These are phyloP conservation scores for Strigops habroptila DNA, from an alignment of 2,113 vertebrate genomes.

Conservation along the genomic window DNA sequence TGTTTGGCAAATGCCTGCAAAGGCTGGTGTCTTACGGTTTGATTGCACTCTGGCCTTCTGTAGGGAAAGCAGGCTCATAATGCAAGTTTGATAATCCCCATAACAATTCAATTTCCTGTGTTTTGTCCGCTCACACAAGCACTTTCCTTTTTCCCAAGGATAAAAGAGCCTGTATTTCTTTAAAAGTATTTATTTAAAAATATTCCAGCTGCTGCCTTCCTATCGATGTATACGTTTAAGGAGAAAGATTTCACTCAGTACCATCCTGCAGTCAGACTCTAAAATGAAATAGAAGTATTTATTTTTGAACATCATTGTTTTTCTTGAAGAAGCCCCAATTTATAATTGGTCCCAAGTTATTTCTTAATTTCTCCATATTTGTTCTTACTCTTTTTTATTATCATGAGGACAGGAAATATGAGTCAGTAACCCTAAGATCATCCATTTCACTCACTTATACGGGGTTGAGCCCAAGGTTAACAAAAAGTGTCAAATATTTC, in stretches of 20 bases:
- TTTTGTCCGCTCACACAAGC: not conserved
- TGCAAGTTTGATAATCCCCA: not conserved
- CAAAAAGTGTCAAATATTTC: constrained; percentile 64
- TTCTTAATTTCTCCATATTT: constrained; percentile 47
- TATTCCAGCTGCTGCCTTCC: not conserved
- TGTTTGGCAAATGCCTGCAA: not conserved
- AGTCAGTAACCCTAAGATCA: constrained; percentile 43
- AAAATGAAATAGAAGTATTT: not conserved
- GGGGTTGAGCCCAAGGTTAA: constrained; percentile 29
- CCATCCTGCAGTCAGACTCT: not conserved
- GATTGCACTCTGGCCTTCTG: not conserved
- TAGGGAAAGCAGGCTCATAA: not conserved
- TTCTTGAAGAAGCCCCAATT: constrained; percentile 22
- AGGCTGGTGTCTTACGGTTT: not conserved
- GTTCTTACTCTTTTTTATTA: constrained; percentile 31
- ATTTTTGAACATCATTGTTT: constrained; percentile 6
- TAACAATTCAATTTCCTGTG: not conserved
- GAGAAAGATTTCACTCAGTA: not conserved
- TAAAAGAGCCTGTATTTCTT: not conserved
- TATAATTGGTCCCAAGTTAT: constrained; percentile 20
- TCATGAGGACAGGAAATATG: constrained; percentile 47
- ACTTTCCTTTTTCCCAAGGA: not conserved
- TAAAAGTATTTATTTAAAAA: not conserved
- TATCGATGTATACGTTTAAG: not conserved
- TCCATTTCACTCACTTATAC: constrained; percentile 32